Evolutionary conservation across 2,113 vertebrate species (phyloP).

Genomic region (Actinemys pallida): DNA sequence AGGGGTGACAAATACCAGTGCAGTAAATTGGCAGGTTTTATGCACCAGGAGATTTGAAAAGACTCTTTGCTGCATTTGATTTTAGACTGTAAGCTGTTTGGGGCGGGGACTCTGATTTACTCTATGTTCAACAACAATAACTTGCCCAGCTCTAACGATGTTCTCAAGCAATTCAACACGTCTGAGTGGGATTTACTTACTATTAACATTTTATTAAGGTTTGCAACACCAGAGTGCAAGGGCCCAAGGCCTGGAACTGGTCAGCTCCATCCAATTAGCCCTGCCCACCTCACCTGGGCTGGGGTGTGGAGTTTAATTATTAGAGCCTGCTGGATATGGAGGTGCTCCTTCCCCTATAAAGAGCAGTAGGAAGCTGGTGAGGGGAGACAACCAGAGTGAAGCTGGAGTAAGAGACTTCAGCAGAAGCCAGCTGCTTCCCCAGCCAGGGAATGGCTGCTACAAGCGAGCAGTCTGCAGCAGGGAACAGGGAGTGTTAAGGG

Average conservation of each 20-base stretch:
- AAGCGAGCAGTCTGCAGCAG: too few species aligned
- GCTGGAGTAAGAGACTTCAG: too few species aligned
- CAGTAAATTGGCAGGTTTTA: background rate
- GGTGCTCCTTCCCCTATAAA: background rate
- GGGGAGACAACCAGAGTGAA: too few species aligned
- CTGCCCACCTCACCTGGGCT: background rate
- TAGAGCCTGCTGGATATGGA: background rate
- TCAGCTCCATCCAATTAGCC: background rate
- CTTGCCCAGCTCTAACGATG: background rate
- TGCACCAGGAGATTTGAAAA: background rate
- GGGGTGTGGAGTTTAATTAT: background rate
- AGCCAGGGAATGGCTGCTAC: too few species aligned
- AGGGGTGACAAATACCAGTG: background rate
- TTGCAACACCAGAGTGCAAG: background rate
- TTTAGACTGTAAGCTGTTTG: background rate
- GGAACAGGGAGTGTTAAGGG: background rate
- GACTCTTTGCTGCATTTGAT: background rate
- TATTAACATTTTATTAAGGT: background rate
- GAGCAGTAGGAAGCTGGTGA: background rate
- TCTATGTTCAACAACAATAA: background rate
- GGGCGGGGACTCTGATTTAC: background rate
- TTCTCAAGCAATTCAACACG: background rate
- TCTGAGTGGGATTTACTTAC: background rate
- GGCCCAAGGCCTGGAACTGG: too few species aligned
- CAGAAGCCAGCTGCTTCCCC: too few species aligned